phyloP scores from a whole-genome alignment of 1,140 invertebrate genomes.

The Lysiphlebus fabarum region DNA sequence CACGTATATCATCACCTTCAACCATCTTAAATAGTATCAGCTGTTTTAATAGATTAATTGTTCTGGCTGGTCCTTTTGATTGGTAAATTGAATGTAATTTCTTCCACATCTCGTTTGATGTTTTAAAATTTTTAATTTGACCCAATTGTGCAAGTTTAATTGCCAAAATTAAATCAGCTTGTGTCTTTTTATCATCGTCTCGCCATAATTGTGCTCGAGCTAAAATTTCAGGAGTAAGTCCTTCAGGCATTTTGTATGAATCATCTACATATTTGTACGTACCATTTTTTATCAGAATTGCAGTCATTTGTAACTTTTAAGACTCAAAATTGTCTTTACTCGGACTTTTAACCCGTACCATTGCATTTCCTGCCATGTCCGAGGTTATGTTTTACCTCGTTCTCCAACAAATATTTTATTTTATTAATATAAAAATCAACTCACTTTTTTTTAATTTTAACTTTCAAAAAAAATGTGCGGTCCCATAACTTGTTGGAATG shows the following conservation, averaged over 20 bases:
- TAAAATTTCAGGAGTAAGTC: too few species aligned
- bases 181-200: background rate
- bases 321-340: constrained; percentile 4
- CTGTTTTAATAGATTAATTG: constrained; percentile 4
- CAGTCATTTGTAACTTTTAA: constrained; percentile 5
- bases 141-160: constrained; percentile 1
- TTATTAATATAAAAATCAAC: too few species aligned
- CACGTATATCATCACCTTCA: too few species aligned
- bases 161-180: constrained; percentile 1
- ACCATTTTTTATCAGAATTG: background rate
- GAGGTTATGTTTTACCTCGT: too few species aligned
- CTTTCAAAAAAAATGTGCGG: too few species aligned
- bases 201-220: too few species aligned
- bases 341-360: background rate
- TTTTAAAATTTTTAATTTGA: constrained; percentile 5
- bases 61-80: constrained; percentile 7
- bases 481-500: too few species aligned
- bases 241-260: background rate
- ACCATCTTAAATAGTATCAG: constrained; percentile 2
- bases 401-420: too few species aligned
- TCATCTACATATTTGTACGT: background rate
- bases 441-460: too few species aligned
- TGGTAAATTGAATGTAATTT: constrained; percentile 9
- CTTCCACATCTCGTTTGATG: constrained; percentile 3
- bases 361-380: too few species aligned